phyloP scores from a whole-genome alignment of 2,797 vertebrate genomes.

The Urosaurus nigricauda region DNA sequence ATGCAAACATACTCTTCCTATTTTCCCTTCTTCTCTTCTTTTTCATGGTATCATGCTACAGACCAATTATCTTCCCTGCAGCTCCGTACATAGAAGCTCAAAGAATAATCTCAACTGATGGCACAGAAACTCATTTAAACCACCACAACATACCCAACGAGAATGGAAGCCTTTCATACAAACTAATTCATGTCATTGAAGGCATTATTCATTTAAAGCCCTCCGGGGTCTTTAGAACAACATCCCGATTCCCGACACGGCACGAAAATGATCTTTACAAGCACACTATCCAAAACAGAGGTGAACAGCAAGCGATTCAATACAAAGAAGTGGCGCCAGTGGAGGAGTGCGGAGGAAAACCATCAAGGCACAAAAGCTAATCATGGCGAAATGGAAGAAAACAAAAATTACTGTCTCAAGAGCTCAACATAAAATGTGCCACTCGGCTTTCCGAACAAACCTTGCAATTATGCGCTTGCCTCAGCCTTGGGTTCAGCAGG shows the following conservation, averaged over 20 bases:
- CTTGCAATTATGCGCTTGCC: constrained; percentile 51
- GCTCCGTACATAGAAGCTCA: constrained; percentile 36
- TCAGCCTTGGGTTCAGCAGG: neutral
- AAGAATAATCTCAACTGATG: constrained; percentile 40
- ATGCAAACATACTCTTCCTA: neutral
- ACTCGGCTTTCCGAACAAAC: constrained; percentile 50
- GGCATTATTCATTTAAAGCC: constrained; percentile 62
- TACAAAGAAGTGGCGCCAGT: constrained; percentile 18
- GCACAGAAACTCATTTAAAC: constrained; percentile 52
- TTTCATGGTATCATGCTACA: constrained; percentile 35
- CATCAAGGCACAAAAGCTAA: constrained; percentile 51
- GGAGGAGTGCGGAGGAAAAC: neutral
- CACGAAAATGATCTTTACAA: constrained; percentile 52
- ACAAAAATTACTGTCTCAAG: constrained; percentile 44
- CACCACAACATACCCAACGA: constrained; percentile 45
- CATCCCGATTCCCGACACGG: constrained; percentile 11
- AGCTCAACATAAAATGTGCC: constrained; percentile 48
- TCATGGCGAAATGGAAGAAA: constrained; percentile 57
- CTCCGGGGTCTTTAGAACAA: constrained; percentile 34
- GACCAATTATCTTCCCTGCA: constrained; percentile 42
- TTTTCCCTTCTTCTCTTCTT: constrained; percentile 6
- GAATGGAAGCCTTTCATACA: constrained; percentile 40
- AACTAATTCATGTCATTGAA: constrained; percentile 38
- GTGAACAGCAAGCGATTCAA: constrained; percentile 44
- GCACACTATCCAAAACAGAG: constrained; percentile 46